These are phyloP conservation scores for Notothenia coriiceps DNA, from an alignment of 2,113 vertebrate species.

Conservation along the genomic window DNA sequence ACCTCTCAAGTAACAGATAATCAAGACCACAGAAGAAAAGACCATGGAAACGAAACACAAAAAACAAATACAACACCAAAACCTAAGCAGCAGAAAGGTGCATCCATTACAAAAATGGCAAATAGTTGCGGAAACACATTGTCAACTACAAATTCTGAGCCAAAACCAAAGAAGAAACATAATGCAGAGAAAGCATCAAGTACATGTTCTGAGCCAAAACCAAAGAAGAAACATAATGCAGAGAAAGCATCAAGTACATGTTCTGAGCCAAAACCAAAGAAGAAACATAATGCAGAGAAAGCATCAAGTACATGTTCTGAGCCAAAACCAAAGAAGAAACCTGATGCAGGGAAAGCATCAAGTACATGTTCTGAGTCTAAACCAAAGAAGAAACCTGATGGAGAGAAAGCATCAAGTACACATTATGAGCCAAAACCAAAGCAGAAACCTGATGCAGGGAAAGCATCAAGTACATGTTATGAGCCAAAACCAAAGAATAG, in stretches of 20 bases:
- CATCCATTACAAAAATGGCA: too few species aligned
- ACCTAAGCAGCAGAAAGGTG: not conserved
- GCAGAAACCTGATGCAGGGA: too few species aligned
- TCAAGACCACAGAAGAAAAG: not conserved
- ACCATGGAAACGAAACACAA: not conserved
- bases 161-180: not conserved
- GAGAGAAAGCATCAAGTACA: too few species aligned
- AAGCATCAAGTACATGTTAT: too few species aligned
- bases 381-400: too few species aligned
- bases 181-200: not conserved
- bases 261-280: not conserved
- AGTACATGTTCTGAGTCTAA: too few species aligned
- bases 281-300: not conserved
- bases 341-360: too few species aligned
- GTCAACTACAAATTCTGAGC: not conserved
- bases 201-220: not conserved
- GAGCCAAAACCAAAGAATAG: too few species aligned
- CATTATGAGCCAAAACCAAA: too few species aligned
- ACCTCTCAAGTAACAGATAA: not conserved
- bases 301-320: not conserved
- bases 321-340: too few species aligned
- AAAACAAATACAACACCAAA: not conserved
- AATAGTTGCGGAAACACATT: too few species aligned
- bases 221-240: not conserved
- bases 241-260: not conserved